Base-by-base conservation (phyloP, 2,113 vertebrate genomes). In the Aegithalos caudatus region DNA sequence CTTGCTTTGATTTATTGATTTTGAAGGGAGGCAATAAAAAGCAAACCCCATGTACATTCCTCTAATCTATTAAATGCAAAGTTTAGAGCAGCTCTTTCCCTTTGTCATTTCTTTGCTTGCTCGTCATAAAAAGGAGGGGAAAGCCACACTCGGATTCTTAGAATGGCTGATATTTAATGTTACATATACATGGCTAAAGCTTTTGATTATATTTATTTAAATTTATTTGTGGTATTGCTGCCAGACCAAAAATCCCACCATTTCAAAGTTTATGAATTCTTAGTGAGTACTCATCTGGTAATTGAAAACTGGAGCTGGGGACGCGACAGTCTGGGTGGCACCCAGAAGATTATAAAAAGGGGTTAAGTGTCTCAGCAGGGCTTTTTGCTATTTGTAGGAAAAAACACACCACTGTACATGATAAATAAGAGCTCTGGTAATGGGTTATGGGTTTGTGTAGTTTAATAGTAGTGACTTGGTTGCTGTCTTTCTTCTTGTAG, bases 211-310 rank as follows among this genome's bases (percentile, higher is more conserved):
- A 95, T 97, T 98, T 97, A 96, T 97, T 97, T 92, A 96, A 96
- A 97, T 97, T 94, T 98, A 98, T 98, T 98, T 98, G 97, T 94
- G 91, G 94, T 97, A 97, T 94, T 85, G 86, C 94, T 96, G 96
- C 97, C 98, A 98, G 96, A 96, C 84, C 88, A 60, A 62, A 97
- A 97, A 97, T 97, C 97, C 96, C 92, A 86, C 94, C 70, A 64
- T 98, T 98, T 97, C 90, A 96, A 97, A 97, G 97, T 98, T 98
- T 98, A 98, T 98, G 96, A 97, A 97, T 98, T 97, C 96, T 96
- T 95, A 95, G 97, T 94, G 96, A 96, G 93, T 90, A 18, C 96
- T 97, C 97, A 92, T 97, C 95, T 96, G 86, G 94, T 97, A 98
- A 98, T 97, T 98, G 98, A 98, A 97, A 98, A 97, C 96, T 40